Conservation (phyloP, 2,113 vertebrate species). For the Hystrix brachyura region DNA sequence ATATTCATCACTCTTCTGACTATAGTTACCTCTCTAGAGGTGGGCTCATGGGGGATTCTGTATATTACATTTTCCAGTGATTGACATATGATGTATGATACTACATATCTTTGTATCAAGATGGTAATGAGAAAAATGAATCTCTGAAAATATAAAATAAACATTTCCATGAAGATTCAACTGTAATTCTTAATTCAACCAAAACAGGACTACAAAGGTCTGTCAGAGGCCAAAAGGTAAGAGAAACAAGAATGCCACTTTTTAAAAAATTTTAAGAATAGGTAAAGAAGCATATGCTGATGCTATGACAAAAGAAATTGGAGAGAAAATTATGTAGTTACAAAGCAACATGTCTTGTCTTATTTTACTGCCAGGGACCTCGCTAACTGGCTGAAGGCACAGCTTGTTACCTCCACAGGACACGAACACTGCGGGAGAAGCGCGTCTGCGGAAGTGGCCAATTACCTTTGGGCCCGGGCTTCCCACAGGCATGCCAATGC, state of each 20-base stretch:
- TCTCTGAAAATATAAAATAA: constrained; percentile 38
- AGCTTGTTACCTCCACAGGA: neutral
- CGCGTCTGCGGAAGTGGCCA: neutral
- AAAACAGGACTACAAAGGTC: neutral
- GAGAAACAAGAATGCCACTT: neutral
- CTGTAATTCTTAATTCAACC: constrained; percentile 24
- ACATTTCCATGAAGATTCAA: neutral
- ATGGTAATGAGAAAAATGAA: constrained; percentile 1
- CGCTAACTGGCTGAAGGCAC: neutral
- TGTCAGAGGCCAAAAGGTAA: neutral
- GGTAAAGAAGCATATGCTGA: neutral
- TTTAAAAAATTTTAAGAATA: neutral
- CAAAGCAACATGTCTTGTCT: neutral
- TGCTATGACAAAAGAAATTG: neutral
- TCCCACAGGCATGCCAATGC: neutral
- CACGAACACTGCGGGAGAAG: neutral
- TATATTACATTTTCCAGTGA: neutral
- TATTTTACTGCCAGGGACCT: neutral
- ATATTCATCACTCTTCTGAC: neutral
- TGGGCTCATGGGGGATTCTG: neutral
- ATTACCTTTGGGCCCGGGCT: neutral
- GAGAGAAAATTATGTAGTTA: neutral
- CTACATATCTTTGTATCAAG: neutral
- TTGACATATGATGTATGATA: neutral
- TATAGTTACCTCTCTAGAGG: neutral